Evolutionary conservation across 2,113 vertebrate genomes (phyloP), one percentile per base, ranked within the genome.

Genomic region (Rhinogobius similis): DNA sequence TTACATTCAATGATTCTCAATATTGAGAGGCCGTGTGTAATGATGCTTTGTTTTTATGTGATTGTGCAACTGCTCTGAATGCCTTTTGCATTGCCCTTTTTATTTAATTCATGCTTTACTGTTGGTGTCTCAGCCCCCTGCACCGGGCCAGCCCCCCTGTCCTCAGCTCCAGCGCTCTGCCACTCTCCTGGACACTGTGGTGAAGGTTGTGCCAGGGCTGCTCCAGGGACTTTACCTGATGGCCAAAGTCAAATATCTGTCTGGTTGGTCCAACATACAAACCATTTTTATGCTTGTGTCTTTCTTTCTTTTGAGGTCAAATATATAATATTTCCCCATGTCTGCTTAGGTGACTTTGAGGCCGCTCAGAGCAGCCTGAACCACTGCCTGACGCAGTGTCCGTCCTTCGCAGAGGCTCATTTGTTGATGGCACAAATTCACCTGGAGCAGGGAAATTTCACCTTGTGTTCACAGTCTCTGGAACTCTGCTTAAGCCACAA

Each of bases 401-500:
- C 96, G 9, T 95, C 96, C 36, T 93, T 95, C 16, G 93, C 95
- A 13, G 96, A 98, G 43, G 94, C 95, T 63, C 96, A 97, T 78
- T 94, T 99, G 68, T 89, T 99, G 14, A 96, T 99, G 96, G 95
- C 97, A 27, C 97, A 98, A 84, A 96, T 99, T 56, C 93, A 96
- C 83, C 89, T 98, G 75, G 89, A 93, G 78, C 96, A 98, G 77
- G 95, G 94, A 68, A 97, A 95, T 82, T 88, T 93, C 84, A 93
- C 92, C 10, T 81, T 94, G 0, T 97, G 95, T 81, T 95, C 93
- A 76, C 96, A 98, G 73, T 96, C 98, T 68, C 92, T 99, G 81
- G 97, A 99, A 76, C 90, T 98, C 79, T 98, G 95, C 86, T 93
- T 99, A 71, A 98, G 97, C 88, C 94, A 96, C 82, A 94, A 95